Evolutionary conservation across 2,113 vertebrate species (phyloP), one percentile per base, ranked within the genome.

Genomic region (Boleophthalmus pectinirostris): DNA sequence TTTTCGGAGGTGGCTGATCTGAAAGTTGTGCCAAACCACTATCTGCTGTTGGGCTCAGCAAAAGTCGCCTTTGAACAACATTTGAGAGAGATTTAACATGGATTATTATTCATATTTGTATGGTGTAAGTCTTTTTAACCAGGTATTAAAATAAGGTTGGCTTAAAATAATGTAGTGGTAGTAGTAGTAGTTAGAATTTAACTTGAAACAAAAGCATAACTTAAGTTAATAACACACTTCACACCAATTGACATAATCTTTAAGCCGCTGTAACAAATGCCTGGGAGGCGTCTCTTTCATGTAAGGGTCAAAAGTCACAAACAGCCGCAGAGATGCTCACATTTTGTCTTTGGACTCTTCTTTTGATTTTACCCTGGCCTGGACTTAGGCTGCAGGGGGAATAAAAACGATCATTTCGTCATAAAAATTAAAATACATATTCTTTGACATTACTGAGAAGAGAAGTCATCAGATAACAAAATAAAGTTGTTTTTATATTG

Each of bases 241-340:
- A 51, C 66, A 75, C n/a, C 25, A 74, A 74, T 15, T 33, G 23
- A 70, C 53, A 81, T 43, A 73, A 63, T 24, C 23, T 25, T 25
- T 25, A 58, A 58, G 74, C 10, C 72, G 25, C 66, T 70, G 82
- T 88, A 69, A 65, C 58, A 77, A 16, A 69, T 70, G 61, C 79
- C 86, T 80, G 35, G 54, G 67, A 83, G 86, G 79, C 73, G 54
- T 57, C 47, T 74, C 20, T 89, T 89, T 87, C 74, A 83, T 75
- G 72, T 75, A 43, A 21, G 70, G 85, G 86, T 86, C 82, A 86
- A 73, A 85, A 84, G 78, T 82, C 83, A 77, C 2, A 65, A 67
- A 74, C 69, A 66, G 79, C 85, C 70, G 63, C 49, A 86, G 88
- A 29, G 72, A 65, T 9, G 23, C 23, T 72, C 77, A 86, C 25